Conservation (phyloP, 1,140 invertebrate genomes). For the Aporrectodea caliginosa region DNA sequence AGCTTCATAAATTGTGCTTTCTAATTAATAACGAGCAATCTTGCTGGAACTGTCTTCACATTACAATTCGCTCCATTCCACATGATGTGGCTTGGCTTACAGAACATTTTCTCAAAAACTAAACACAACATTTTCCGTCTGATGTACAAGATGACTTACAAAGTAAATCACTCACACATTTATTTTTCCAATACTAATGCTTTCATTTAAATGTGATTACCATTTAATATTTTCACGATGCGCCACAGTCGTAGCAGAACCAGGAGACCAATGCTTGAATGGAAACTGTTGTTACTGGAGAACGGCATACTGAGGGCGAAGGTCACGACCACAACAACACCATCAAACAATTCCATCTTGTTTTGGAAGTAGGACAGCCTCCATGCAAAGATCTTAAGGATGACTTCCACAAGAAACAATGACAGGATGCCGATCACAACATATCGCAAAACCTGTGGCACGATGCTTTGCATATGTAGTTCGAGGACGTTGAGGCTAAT, state of each 20-base stretch:
- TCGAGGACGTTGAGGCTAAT: slow-evolving; percentile 44
- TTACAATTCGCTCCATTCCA: too few species aligned
- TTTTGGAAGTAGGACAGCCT: slow-evolving; percentile 51
- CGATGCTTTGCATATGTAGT: slow-evolving; percentile 28
- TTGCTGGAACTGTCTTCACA: too few species aligned
- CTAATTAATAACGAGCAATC: too few species aligned
- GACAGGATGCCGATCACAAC: slow-evolving; percentile 48
- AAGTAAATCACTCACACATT: too few species aligned
- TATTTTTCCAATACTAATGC: too few species aligned
- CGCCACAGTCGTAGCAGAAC: slow-evolving; percentile 53
- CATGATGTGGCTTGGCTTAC: too few species aligned
- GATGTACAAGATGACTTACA: too few species aligned
- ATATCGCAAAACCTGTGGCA: slow-evolving; percentile 47
- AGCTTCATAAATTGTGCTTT: too few species aligned
- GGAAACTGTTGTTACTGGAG: slow-evolving; percentile 39
- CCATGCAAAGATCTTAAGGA: slow-evolving; percentile 49
- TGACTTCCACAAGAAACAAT: slow-evolving; percentile 53
- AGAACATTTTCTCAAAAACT: too few species aligned
- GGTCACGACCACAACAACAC: slow-evolving; percentile 51
- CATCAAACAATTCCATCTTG: slow-evolving; percentile 56
- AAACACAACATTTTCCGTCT: too few species aligned
- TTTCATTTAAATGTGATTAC: too few species aligned
- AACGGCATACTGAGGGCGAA: slow-evolving; percentile 55
- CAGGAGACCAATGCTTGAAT: slow-evolving; percentile 47
- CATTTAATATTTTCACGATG: slow-evolving; percentile 52